A percentile compares a stretch with the other conserved stretches of the same genome.
Evolutionary conservation across 2,888 invertebrate genomes (phyloP).

Genomic region (Carterocephalus palaemon): DNA sequence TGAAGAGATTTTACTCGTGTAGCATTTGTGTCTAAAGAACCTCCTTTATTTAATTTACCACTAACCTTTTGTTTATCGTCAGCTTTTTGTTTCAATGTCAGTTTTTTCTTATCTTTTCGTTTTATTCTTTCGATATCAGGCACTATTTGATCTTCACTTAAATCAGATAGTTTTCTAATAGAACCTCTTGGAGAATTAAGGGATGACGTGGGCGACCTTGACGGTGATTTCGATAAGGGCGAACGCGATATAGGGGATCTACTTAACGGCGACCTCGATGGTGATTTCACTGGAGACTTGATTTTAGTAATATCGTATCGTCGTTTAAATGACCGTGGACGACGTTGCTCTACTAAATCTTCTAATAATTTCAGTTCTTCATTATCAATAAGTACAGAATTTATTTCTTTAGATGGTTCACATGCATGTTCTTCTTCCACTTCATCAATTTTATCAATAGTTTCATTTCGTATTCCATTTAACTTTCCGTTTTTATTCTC

Average conservation of each 20-base stretch:
- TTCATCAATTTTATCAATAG: slow-evolving; percentile 70
- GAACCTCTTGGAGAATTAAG: slow-evolving; percentile 74
- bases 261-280: slow-evolving; percentile 68
- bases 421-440: slow-evolving; percentile 73
- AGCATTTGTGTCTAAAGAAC: slow-evolving; percentile 71
- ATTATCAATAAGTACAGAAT: slow-evolving; percentile 75
- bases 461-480: slow-evolving; percentile 47
- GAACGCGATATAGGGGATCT: slow-evolving; percentile 71
- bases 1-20: slow-evolving; percentile 68
- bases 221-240: slow-evolving; percentile 73
- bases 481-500: slow-evolving; percentile 54
- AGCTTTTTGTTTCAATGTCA: slow-evolving; percentile 66
- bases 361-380: slow-evolving; percentile 79
- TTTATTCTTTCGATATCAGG: slow-evolving; percentile 73
- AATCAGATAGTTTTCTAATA: slow-evolving; percentile 71
- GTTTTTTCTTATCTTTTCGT: slow-evolving; percentile 69
- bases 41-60: slow-evolving; percentile 69
- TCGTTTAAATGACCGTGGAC: slow-evolving; percentile 72
- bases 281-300: slow-evolving; percentile 60
- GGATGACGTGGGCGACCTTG: slow-evolving; percentile 74
- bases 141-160: slow-evolving; percentile 75
- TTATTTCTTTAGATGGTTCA: slow-evolving; percentile 55
- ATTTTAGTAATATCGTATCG: slow-evolving; percentile 67
- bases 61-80: slow-evolving; percentile 65
- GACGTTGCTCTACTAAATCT: slow-evolving; percentile 71